Percentiles rank a stretch among this genome's conserved stretches.
Conservation (phyloP, 2,797 vertebrate genomes). For the Alcedo quadribrachys region DNA sequence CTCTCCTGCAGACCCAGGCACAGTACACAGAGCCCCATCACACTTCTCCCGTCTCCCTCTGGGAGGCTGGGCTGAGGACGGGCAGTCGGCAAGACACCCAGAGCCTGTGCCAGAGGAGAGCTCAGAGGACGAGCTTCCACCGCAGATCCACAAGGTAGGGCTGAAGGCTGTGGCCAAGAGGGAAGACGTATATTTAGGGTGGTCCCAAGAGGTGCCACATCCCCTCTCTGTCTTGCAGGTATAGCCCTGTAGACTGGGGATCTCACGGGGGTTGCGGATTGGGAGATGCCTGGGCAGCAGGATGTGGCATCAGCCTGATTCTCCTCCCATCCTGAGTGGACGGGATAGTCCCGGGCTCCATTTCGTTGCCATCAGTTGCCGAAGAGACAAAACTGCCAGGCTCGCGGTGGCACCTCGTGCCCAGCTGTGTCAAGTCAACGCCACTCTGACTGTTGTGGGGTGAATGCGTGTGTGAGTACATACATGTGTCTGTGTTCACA, state of each 20-base stretch:
- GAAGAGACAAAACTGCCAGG: conserved; percentile 36
- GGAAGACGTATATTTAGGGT: background rate
- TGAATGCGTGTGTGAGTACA: conserved; percentile 73
- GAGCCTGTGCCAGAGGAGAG: conserved; percentile 92
- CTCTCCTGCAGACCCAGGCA: conserved; percentile 75
- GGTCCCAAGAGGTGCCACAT: background rate
- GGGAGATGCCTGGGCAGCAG: conserved; percentile 28
- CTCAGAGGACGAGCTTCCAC: conserved; percentile 93
- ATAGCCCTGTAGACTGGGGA: conserved; percentile 66
- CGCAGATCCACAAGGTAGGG: conserved; percentile 92
- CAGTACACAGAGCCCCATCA: conserved; percentile 79
- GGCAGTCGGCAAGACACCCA: conserved; percentile 83
- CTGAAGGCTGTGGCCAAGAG: background rate
- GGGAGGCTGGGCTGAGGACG: conserved; percentile 94
- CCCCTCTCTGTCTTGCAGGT: conserved; percentile 70
- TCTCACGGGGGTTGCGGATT: conserved; percentile 38
- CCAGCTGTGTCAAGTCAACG: conserved; percentile 23
- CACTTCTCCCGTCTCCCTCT: conserved; percentile 90
- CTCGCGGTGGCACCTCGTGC: conserved; percentile 21
- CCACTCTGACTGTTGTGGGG: conserved; percentile 49
- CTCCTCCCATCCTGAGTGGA: conserved; percentile 4
- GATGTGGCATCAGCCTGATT: conserved; percentile 26
- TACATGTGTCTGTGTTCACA: conserved; percentile 70
- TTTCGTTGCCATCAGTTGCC: conserved; percentile 16
- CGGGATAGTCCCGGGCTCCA: background rate